Evolutionary conservation across 1,140 invertebrate genomes (phyloP).

Genomic region (Steinernema khuongi): DNA sequence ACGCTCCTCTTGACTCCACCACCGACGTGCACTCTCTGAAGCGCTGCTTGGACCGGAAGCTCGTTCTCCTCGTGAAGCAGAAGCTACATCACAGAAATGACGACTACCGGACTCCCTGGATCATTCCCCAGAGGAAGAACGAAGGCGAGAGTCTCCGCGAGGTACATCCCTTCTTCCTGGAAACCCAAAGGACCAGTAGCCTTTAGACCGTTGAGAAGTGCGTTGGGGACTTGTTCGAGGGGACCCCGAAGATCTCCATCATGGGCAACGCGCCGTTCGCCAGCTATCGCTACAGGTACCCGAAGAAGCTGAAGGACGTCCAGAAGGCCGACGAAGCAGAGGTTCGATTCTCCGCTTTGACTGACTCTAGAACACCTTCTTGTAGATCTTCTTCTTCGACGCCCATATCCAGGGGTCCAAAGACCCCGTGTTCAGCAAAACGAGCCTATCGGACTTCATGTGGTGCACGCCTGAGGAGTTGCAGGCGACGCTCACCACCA

Average conservation of each 20-base stretch:
- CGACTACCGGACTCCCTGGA: slow-evolving; percentile 42
- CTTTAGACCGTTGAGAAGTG: slow-evolving; percentile 8
- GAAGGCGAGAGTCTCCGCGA: slow-evolving; percentile 49
- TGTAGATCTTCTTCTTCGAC: slow-evolving; percentile 47
- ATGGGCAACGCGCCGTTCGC: slow-evolving; percentile 48
- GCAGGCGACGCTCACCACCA: slow-evolving; percentile 22
- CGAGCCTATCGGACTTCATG: slow-evolving; percentile 34
- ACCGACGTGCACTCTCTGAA: slow-evolving; percentile 23
- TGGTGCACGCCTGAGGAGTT: slow-evolving; percentile 44
- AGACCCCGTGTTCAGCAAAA: slow-evolving; percentile 21
- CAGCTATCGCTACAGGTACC: slow-evolving; percentile 22
- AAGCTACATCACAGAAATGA: slow-evolving; percentile 28
- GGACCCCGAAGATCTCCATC: slow-evolving; percentile 20
- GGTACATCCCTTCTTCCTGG: slow-evolving; percentile 22
- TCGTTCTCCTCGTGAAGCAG: slow-evolving; percentile 48
- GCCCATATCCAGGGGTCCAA: slow-evolving; percentile 25
- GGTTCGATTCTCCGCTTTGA: slow-evolving; percentile 27
- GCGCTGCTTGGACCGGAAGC: slow-evolving; percentile 41
- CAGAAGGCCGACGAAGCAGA: slow-evolving; percentile 25
- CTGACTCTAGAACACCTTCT: neutral
- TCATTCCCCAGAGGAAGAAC: slow-evolving; percentile 44
- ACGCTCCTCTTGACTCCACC: neutral
- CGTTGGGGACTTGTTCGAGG: slow-evolving; percentile 19
- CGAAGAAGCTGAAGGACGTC: slow-evolving; percentile 26
- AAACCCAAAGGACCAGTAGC: neutral